A percentile compares a stretch with the other conserved stretches of the same genome.
Evolutionary conservation across 2,797 vertebrate species (phyloP).

Genomic region (Ctenosaura bakeri): DNA sequence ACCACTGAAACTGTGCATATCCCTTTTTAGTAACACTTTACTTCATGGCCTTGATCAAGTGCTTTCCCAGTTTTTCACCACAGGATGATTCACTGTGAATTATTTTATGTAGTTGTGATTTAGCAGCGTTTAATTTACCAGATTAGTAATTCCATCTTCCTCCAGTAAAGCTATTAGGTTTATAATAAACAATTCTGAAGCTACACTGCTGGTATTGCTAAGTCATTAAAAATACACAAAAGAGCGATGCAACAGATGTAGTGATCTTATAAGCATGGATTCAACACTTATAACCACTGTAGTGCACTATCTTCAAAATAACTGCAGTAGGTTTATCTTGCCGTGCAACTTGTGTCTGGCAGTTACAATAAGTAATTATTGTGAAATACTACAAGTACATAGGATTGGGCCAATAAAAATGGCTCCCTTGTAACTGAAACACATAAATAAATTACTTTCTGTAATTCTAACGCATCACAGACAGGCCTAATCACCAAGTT

Average conservation of each 20-base stretch:
- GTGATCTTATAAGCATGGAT: neutral
- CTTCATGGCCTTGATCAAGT: conserved; percentile 20
- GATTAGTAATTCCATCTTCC: neutral
- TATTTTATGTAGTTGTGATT: conserved; percentile 38
- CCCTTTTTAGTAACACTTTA: conserved; percentile 13
- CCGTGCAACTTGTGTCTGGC: neutral
- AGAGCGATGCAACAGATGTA: neutral
- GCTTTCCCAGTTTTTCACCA: conserved; percentile 37
- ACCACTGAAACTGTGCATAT: conserved; percentile 33
- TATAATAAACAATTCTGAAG: conserved; percentile 1
- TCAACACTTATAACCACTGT: neutral
- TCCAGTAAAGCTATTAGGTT: neutral
- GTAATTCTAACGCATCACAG: neutral
- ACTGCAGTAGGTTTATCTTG: neutral
- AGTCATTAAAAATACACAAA: neutral
- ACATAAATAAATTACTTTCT: neutral
- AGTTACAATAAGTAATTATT: neutral
- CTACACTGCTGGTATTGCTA: neutral
- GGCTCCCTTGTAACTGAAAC: neutral
- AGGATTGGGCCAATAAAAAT: neutral
- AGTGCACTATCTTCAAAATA: neutral
- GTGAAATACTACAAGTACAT: neutral
- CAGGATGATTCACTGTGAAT: neutral
- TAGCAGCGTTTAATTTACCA: neutral
- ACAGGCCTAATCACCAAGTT: neutral